Evolutionary conservation across 2,888 invertebrate species (phyloP), one percentile per base, ranked within the genome.

Genomic region (Leistus spinibarbis): DNA sequence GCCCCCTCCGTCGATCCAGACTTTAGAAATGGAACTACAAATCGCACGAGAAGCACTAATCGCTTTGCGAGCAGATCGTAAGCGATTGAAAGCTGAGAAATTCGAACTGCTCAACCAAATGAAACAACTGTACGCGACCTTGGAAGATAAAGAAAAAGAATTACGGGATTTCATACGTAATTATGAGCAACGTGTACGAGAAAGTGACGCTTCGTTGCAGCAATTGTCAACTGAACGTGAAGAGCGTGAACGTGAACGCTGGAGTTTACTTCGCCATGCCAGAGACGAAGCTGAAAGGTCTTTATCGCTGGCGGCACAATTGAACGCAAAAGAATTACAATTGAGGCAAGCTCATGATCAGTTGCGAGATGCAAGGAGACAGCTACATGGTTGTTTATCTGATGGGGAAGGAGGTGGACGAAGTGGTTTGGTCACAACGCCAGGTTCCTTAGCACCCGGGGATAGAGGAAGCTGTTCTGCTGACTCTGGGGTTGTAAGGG

Each of bases 131-230:
- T 98, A 97, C 85, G 92, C 93, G 73, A 96, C 97, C 7, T 88
- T 98, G 77, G 97, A 97, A 86, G 96, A 97, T 85, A 97, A 97
- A 86, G 97, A 98, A 84, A 93, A 94, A 81, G 97, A 97, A 85
- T 88, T 97, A 76, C 89, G 97, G 76, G 97, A 97, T 86, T 97
- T 97, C 84, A 97, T 98, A 82, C 90, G 96, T 80, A 96, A 95
- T 87, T 97, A 95, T 86, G 97, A 97, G 86, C 96, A 94, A 90
- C 87, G 93, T 86, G 91, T 96, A 90, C 87, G 95, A 84, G 90
- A 96, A 86, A 89, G 93, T 86, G 89, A 96, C 88, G 88, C 93
- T 82, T 90, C 89, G 76, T 86, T 91, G 76, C 87, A 88, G 79
- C 87, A 90, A 85, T 84, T 91, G 79, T 87, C 88, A 1, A 85